phyloP scores from a whole-genome alignment of 2,797 vertebrate species.

The Lerista edwardsae region DNA sequence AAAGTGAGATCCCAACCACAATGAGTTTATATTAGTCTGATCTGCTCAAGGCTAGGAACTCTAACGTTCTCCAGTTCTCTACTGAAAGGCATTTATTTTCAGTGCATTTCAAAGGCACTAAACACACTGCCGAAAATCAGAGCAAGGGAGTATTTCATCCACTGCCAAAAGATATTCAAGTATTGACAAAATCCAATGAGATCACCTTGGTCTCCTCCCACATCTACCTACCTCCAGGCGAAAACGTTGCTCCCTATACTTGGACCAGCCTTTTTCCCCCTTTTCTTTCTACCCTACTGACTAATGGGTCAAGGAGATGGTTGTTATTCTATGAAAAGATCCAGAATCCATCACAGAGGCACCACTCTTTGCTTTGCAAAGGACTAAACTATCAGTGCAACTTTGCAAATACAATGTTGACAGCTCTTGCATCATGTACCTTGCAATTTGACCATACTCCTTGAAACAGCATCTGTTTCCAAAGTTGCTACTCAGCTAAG shows the following conservation, averaged over 20 bases:
- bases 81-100: background rate
- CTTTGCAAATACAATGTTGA: background rate
- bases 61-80: background rate
- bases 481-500: background rate
- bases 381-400: background rate
- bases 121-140: background rate
- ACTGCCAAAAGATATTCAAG: background rate
- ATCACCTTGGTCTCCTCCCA: background rate
- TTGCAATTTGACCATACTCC: background rate
- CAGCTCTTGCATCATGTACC: background rate
- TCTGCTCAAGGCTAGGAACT: background rate
- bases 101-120: background rate
- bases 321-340: background rate
- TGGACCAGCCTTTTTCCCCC: background rate
- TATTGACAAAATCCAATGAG: background rate
- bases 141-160: background rate
- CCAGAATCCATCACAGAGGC: no score
- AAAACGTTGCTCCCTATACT: background rate
- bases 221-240: background rate
- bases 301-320: background rate
- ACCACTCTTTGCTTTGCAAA: background rate
- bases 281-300: background rate
- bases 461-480: background rate
- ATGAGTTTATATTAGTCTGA: background rate
- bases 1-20: background rate